A percentile compares a stretch with the other conserved stretches of the same genome.
Evolutionary conservation across 2,888 invertebrate genomes (phyloP).

Genomic region (Cryptocephalus primarius): DNA sequence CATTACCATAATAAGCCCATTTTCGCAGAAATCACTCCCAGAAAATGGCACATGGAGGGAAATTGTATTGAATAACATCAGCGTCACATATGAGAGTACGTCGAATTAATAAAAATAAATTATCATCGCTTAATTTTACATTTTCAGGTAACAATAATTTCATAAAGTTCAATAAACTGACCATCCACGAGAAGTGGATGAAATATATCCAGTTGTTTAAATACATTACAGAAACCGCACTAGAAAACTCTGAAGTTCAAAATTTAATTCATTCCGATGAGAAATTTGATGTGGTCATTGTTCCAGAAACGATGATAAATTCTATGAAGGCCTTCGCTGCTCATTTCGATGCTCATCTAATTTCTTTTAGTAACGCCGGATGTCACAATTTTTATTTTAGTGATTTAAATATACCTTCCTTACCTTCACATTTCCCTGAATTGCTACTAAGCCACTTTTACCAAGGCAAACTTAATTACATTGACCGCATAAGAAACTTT

Average conservation of each 20-base stretch:
- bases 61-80: slow-evolving; percentile 20
- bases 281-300: slow-evolving; percentile 29
- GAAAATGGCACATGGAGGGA: slow-evolving; percentile 6
- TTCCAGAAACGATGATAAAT: slow-evolving; percentile 40
- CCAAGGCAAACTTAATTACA: slow-evolving; percentile 36
- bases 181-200: too few relatives aligned
- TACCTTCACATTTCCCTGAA: not conserved
- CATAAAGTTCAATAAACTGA: too few relatives aligned
- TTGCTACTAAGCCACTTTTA: not conserved
- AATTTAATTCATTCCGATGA: slow-evolving; percentile 26
- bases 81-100: too few relatives aligned
- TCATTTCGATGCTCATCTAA: slow-evolving; percentile 27
- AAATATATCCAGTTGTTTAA: too few relatives aligned
- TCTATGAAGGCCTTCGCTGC: slow-evolving; percentile 31
- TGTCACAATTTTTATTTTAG: too few relatives aligned
- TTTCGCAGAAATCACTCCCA: slow-evolving; percentile 12
- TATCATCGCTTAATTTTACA: too few relatives aligned
- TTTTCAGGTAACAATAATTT: too few relatives aligned
- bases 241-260: slow-evolving; percentile 29
- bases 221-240: slow-evolving; percentile 7
- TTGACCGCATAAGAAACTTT: slow-evolving; percentile 42
- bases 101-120: too few relatives aligned
- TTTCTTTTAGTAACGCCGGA: slow-evolving; percentile 24
- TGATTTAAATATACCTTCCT: too few relatives aligned
- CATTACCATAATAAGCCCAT: slow-evolving; percentile 19